Conservation (phyloP, 2,888 invertebrate species). For the Drosophila kuntzei region DNA sequence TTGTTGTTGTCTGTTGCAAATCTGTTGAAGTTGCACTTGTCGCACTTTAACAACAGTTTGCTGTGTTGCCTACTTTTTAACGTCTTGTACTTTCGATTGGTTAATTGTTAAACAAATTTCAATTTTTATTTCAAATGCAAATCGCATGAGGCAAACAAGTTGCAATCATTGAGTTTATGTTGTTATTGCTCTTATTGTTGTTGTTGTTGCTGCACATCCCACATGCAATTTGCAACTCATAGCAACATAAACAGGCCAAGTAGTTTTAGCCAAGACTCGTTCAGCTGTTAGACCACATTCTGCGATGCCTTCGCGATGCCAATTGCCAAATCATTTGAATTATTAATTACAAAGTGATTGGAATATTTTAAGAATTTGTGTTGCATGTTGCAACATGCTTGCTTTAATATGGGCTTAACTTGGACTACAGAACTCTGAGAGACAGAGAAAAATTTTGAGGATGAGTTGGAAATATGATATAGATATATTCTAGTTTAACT, state of each 20-base stretch:
- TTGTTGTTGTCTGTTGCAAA: constrained; percentile 35
- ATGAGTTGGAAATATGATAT: not conserved
- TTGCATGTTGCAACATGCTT: constrained; percentile 25
- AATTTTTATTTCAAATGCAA: constrained; percentile 64
- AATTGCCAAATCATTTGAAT: constrained; percentile 75
- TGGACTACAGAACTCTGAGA: not conserved
- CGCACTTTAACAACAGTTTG: constrained; percentile 60
- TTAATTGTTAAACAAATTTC: constrained; percentile 82
- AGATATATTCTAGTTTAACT: not conserved
- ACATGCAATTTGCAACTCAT: constrained; percentile 63
- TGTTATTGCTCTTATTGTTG: constrained; percentile 15
- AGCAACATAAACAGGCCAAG: constrained; percentile 52
- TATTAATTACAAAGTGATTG: constrained; percentile 75
- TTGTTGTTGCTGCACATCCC: constrained; percentile 71
- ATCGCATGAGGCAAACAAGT: constrained; percentile 60
- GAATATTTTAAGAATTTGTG: constrained; percentile 44
- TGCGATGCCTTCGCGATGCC: constrained; percentile 40
- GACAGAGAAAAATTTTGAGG: not conserved
- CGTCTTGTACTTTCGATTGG: constrained; percentile 71
- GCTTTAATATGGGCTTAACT: not conserved
- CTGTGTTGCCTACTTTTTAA: constrained; percentile 72
- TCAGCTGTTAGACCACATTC: constrained; percentile 67
- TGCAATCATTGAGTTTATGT: constrained; percentile 49
- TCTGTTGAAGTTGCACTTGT: constrained; percentile 69
- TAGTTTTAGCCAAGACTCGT: constrained; percentile 39